These are phyloP conservation scores for Drosophila equinoxialis DNA, from an alignment of 1,140 invertebrate species.

Conservation along the genomic window DNA sequence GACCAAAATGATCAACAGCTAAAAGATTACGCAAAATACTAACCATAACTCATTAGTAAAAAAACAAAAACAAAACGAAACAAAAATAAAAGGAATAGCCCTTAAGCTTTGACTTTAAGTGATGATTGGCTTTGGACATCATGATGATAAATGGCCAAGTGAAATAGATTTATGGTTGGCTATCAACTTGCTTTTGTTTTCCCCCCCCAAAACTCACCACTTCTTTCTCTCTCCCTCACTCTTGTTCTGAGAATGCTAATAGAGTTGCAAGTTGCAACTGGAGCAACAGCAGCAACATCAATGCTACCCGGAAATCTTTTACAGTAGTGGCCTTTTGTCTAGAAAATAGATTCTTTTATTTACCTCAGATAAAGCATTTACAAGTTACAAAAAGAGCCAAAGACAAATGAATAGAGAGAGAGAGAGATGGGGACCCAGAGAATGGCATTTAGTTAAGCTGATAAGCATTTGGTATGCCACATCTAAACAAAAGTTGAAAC, in stretches of 20 bases:
- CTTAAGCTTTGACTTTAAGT: constrained; percentile 61
- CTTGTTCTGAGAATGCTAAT: constrained; percentile 73
- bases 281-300: constrained; percentile 12
- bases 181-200: constrained; percentile 24
- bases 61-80: constrained; percentile 51
- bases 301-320: constrained; percentile 39
- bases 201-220: too few relatives aligned
- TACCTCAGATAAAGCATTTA: constrained; percentile 66
- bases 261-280: constrained; percentile 64
- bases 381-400: constrained; percentile 46
- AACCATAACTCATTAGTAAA: constrained; percentile 72
- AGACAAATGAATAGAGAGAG: not conserved
- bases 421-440: constrained; percentile 31
- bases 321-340: constrained; percentile 65
- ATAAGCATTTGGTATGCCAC: constrained; percentile 59
- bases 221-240: not conserved
- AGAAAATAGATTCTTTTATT: constrained; percentile 34
- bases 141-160: constrained; percentile 72
- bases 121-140: constrained; percentile 75
- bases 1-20: constrained; percentile 56
- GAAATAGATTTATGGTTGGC: constrained; percentile 71
- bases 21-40: constrained; percentile 67
- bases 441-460: constrained; percentile 22
- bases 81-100: constrained; percentile 46
- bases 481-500: constrained; percentile 40